phyloP scores from a whole-genome alignment of 1,140 invertebrate species.

The Drosophila aff. region DNA sequence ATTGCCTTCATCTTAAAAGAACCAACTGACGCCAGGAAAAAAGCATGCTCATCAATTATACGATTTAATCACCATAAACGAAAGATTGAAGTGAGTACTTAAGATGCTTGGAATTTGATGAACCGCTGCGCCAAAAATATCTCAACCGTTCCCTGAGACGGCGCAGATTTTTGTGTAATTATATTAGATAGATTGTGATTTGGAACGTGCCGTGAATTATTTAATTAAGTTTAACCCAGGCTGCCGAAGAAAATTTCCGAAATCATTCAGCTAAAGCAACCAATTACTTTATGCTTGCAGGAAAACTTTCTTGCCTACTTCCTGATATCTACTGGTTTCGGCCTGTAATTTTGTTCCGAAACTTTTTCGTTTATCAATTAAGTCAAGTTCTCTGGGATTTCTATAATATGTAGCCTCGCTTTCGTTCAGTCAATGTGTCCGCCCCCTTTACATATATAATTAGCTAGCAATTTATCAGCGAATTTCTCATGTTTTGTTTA shows the following conservation, averaged over 20 bases:
- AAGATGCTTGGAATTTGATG: slow-evolving; percentile 29
- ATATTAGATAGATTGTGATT: slow-evolving; percentile 26
- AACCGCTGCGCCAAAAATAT: slow-evolving; percentile 8
- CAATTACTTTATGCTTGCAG: slow-evolving; percentile 7
- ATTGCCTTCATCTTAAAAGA: slow-evolving; percentile 7
- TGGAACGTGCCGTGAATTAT: slow-evolving; percentile 27
- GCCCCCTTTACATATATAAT: slow-evolving; percentile 9
- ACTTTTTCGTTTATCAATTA: slow-evolving; percentile 37
- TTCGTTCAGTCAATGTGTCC: not conserved
- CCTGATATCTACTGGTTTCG: slow-evolving; percentile 12
- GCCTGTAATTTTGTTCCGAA: slow-evolving; percentile 26
- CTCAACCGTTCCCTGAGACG: not conserved
- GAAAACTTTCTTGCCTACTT: slow-evolving; percentile 5
- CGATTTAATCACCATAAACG: slow-evolving; percentile 46
- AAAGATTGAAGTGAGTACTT: slow-evolving; percentile 62
- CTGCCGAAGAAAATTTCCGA: not conserved
- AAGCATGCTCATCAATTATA: slow-evolving; percentile 49
- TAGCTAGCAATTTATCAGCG: slow-evolving; percentile 20
- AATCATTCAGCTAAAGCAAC: not conserved
- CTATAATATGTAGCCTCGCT: not conserved
- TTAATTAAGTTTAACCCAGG: slow-evolving; percentile 13
- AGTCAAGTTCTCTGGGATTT: not conserved
- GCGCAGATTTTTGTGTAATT: slow-evolving; percentile 13
- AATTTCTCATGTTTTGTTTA: slow-evolving; percentile 35
- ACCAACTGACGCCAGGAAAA: slow-evolving; percentile 9